phyloP scores from a whole-genome alignment of 2,113 vertebrate genomes.

The Myotis davidii region DNA sequence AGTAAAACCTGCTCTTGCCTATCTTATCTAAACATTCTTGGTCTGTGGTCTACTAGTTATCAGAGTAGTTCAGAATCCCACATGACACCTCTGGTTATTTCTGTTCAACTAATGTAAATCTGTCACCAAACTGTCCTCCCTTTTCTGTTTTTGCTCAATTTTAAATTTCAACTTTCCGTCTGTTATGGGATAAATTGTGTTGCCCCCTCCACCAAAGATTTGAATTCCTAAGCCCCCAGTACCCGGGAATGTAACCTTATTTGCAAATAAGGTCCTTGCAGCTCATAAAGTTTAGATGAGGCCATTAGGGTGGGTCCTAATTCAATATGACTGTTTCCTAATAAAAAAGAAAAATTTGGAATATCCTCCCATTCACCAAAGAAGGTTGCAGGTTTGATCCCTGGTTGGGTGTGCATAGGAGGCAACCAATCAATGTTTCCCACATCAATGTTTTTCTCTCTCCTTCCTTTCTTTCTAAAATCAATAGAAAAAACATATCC shows the following conservation, averaged over 20 bases:
- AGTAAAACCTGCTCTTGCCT: background rate
- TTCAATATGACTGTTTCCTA: background rate
- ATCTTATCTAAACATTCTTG: background rate
- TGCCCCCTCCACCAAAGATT: background rate
- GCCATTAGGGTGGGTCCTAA: background rate
- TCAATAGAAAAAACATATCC: no score
- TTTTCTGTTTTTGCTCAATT: background rate
- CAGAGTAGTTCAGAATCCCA: background rate
- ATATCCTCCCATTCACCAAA: no score
- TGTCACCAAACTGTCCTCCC: background rate
- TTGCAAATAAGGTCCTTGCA: background rate
- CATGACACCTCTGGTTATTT: background rate
- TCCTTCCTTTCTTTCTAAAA: no score
- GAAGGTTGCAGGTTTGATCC: no score
- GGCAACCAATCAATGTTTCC: no score
- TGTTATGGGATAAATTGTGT: background rate
- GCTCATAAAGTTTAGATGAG: background rate
- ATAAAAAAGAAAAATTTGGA: background rate
- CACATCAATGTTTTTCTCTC: no score
- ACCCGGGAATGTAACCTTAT: background rate
- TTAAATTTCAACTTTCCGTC: background rate
- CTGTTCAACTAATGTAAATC: background rate
- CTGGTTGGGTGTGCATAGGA: no score
- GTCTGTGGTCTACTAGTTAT: background rate
- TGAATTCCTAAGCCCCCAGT: background rate